Percentiles rank a stretch among this genome's conserved stretches.
Evolutionary conservation across 2,888 invertebrate genomes (phyloP).

Genomic region (Amphimallon solstitiale): DNA sequence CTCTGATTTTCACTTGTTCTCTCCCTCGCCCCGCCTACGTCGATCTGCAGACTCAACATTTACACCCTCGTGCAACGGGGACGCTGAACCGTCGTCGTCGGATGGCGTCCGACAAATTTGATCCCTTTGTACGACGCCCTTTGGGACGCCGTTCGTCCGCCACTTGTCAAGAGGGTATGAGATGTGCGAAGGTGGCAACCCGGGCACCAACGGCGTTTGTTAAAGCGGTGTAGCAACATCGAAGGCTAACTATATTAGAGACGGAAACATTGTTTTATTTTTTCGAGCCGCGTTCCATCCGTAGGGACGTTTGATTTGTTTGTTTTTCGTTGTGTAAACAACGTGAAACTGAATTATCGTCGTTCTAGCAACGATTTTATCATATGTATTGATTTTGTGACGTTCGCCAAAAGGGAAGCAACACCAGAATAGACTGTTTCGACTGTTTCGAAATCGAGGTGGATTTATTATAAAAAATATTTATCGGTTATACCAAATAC

Average conservation of each 20-base stretch:
- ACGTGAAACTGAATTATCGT: slow-evolving; percentile 13
- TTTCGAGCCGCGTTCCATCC: slow-evolving; percentile 36
- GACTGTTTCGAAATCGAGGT: no score
- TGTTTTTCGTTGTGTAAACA: slow-evolving; percentile 41
- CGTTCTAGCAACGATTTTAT: slow-evolving; percentile 10
- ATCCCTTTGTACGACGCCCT: slow-evolving; percentile 12
- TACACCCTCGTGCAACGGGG: slow-evolving; percentile 35
- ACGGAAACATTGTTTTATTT: slow-evolving; percentile 45
- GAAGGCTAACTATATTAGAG: slow-evolving; percentile 35
- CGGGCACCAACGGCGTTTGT: slow-evolving; percentile 11
- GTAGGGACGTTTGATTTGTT: slow-evolving; percentile 45
- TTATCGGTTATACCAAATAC: no score
- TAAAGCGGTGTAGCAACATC: slow-evolving; percentile 21
- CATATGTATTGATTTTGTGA: slow-evolving; percentile 19
- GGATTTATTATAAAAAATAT: no score
- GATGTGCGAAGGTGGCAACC: slow-evolving; percentile 20
- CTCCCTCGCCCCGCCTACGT: slow-evolving; percentile 49
- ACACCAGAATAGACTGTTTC: no score
- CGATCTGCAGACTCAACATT: slow-evolving; percentile 43
- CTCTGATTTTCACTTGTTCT: slow-evolving; percentile 60
- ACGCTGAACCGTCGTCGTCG: slow-evolving; percentile 9
- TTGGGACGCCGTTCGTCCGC: slow-evolving; percentile 17
- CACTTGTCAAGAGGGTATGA: slow-evolving; percentile 22
- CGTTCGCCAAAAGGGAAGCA: background rate
- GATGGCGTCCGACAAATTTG: slow-evolving; percentile 15